These are phyloP conservation scores for Copsychus sechellarum DNA, from an alignment of 2,113 vertebrate genomes.

Conservation along the genomic window DNA sequence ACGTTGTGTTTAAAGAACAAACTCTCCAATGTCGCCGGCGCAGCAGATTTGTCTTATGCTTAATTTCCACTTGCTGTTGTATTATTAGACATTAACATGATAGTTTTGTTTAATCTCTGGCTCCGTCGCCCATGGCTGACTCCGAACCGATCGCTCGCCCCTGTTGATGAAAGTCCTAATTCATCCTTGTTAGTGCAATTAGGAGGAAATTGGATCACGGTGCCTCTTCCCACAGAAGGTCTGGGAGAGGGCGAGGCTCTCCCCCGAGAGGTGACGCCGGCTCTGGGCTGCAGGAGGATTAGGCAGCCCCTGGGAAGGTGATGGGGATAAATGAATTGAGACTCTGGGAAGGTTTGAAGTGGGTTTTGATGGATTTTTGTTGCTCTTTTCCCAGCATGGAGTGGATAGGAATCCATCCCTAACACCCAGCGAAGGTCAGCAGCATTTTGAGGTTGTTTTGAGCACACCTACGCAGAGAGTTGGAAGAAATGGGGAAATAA, in stretches of 20 bases:
- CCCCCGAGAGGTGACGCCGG: slow-evolving; percentile 58
- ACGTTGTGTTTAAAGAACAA: slow-evolving; percentile 67
- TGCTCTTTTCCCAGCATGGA: neutral
- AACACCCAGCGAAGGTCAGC: neutral
- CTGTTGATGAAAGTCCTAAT: slow-evolving; percentile 79
- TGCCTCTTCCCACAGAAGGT: slow-evolving; percentile 67
- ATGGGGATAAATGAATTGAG: slow-evolving; percentile 37
- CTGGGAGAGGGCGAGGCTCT: slow-evolving; percentile 36
- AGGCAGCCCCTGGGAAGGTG: slow-evolving; percentile 30
- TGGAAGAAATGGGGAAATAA: neutral
- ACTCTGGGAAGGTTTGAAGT: slow-evolving; percentile 45
- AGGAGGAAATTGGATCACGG: slow-evolving; percentile 76
- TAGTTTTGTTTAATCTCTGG: slow-evolving; percentile 82
- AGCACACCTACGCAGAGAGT: neutral
- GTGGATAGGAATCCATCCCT: neutral
- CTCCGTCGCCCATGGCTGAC: slow-evolving; percentile 80
- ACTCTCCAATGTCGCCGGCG: slow-evolving; percentile 66
- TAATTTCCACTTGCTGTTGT: slow-evolving; percentile 78
- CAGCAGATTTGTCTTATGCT: slow-evolving; percentile 75
- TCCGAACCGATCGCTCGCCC: slow-evolving; percentile 71
- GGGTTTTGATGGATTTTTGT: neutral
- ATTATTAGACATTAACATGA: slow-evolving; percentile 80
- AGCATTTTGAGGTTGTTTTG: neutral
- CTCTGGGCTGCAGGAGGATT: slow-evolving; percentile 52
- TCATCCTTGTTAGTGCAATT: slow-evolving; percentile 83